Evolutionary conservation across 2,797 vertebrate species (phyloP).

Genomic region (Leptoclinus maculatus): DNA sequence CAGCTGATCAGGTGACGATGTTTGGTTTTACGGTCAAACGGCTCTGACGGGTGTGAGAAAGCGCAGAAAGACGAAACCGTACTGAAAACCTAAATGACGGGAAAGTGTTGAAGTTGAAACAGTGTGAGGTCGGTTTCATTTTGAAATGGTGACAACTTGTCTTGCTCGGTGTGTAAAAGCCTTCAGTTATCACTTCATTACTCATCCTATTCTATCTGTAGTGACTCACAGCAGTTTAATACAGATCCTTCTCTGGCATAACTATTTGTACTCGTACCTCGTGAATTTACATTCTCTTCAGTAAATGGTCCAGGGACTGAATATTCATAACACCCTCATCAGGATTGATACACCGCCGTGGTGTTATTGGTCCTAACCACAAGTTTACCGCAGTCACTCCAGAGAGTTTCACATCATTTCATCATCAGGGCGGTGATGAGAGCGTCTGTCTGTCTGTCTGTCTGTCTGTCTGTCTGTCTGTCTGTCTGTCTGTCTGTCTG

Average conservation of each 20-base stretch:
- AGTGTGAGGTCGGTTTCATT: neutral
- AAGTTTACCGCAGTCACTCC: neutral
- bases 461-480: too few species aligned
- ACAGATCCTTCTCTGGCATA: neutral
- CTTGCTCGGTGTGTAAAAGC: too few species aligned
- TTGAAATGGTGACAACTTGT: too few species aligned
- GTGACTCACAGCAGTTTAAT: too few species aligned
- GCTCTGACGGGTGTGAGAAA: neutral
- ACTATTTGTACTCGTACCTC: neutral
- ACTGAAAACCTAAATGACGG: neutral
- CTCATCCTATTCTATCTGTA: too few species aligned
- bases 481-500: too few species aligned
- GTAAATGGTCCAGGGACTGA: neutral
- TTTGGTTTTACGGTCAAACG: neutral
- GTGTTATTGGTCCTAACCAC: neutral
- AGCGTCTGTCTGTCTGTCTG: neutral
- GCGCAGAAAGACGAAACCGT: neutral
- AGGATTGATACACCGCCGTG: neutral
- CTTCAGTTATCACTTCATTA: too few species aligned
- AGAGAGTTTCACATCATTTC: neutral
- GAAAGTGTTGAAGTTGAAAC: neutral
- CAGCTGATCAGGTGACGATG: neutral
- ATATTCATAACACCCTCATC: neutral
- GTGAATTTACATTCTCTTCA: neutral
- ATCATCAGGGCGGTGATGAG: neutral